Base-by-base conservation (phyloP, 64 coral and sea anemone species). In the Montipora efflorescens region DNA sequence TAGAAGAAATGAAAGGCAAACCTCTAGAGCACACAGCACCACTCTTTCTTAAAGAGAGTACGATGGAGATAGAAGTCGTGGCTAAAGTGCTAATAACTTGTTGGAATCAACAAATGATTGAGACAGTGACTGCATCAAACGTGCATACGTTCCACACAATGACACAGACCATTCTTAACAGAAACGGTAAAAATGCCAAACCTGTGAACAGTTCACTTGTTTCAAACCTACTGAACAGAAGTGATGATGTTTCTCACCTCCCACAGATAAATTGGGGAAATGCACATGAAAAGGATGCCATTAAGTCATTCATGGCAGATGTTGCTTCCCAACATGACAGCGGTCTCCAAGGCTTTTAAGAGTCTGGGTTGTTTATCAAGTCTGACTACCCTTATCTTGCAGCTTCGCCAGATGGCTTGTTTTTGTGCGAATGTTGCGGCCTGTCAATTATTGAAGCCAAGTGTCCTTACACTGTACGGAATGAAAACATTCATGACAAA, bases 51-150 rank as follows among this genome's bases (percentile, higher is more conserved):
- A 46, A 69, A 79, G 47, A 70, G 15, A 68, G 51, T 14, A 89
- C 85, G 58, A 16, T 95, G 14, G 93, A 95, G 69, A 91, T 91
- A 59, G 80, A 9, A 95, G 88, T 45, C 74, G 88, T 48, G 74
- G 47, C 47, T 82, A 95, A 16, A 66, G 81, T 12, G 61, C 13
- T 9, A 78, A 52, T 69, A 19, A 62, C 2, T 47, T 79, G 4
- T 36, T 91, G 81, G 93, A 78, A 48, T 69, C 13, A 71, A 18
- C 93, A 91, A 59, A 79, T 74, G 46, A 76, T 73, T 25, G 88
- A 88, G 36, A 44, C 80, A 67, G 59, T 95, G 5, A 95, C 82
- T 46, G 93, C 93, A 2, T 91, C 88, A 14, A 95, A 91, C 18
- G 86, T 91, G 55, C 93, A 91, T 9, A 83, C 73, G 5, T 79